Evolutionary conservation across 2,113 vertebrate species (phyloP).

Genomic region (Emydocephalus ijimae): DNA sequence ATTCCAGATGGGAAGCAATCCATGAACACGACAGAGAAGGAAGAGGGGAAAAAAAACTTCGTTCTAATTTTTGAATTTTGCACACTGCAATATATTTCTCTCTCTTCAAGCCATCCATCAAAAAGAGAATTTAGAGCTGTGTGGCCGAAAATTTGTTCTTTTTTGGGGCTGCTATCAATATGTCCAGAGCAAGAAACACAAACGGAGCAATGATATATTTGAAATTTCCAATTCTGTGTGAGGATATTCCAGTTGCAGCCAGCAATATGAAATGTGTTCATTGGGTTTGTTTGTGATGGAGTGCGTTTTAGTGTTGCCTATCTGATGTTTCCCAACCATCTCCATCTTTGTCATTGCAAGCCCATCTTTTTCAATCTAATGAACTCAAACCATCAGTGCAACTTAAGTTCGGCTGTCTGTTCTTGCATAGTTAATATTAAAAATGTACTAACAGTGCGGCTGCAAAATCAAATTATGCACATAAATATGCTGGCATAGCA

Average conservation of each 20-base stretch:
- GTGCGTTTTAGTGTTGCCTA: slow-evolving; percentile 58
- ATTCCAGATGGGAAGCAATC: neutral
- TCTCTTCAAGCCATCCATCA: neutral
- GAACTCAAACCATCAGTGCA: slow-evolving; percentile 81
- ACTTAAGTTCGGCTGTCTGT: slow-evolving; percentile 81
- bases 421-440: slow-evolving; percentile 86
- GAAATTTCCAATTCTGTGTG: slow-evolving; percentile 17
- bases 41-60: neutral
- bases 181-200: slow-evolving; percentile 33
- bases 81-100: neutral
- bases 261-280: slow-evolving; percentile 50
- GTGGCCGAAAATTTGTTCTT: slow-evolving; percentile 33
- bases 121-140: neutral
- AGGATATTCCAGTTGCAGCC: slow-evolving; percentile 47
- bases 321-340: slow-evolving; percentile 64
- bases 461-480: slow-evolving; percentile 92
- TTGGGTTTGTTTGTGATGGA: slow-evolving; percentile 50
- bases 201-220: neutral
- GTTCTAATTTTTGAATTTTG: neutral
- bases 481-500: slow-evolving; percentile 87
- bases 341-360: slow-evolving; percentile 68
- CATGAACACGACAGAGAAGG: neutral
- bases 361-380: slow-evolving; percentile 85
- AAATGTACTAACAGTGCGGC: slow-evolving; percentile 87
- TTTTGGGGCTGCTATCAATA: slow-evolving; percentile 45